These are phyloP conservation scores for Halictus ligatus DNA, from an alignment of 2,888 invertebrate genomes.

Conservation along the genomic window DNA sequence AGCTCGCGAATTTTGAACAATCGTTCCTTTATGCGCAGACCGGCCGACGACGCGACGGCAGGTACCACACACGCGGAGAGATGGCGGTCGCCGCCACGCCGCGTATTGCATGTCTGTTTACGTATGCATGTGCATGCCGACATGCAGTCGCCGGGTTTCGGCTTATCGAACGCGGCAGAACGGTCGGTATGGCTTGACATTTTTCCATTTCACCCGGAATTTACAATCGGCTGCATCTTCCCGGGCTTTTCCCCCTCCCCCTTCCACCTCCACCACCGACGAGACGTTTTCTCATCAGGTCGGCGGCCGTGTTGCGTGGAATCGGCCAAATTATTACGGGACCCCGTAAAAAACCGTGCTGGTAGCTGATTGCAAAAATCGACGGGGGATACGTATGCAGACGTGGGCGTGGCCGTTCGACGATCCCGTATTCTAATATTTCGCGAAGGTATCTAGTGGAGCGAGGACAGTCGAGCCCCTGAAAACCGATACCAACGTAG, in stretches of 20 bases:
- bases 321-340: slow-evolving; percentile 30
- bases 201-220: slow-evolving; percentile 70
- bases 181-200: slow-evolving; percentile 60
- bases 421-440: neutral
- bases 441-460: neutral
- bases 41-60: neutral
- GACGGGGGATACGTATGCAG: neutral
- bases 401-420: neutral
- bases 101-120: slow-evolving; percentile 62
- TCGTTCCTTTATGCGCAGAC: slow-evolving; percentile 42
- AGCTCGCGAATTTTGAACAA: slow-evolving; percentile 53
- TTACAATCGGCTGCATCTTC: slow-evolving; percentile 61
- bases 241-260: slow-evolving; percentile 5
- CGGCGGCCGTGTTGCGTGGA: slow-evolving; percentile 18
- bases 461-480: neutral
- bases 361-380: neutral
- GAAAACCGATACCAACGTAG: neutral
- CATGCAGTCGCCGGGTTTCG: slow-evolving; percentile 66
- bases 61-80: neutral
- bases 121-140: slow-evolving; percentile 69
- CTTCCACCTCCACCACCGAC: neutral
- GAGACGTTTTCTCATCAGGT: slow-evolving; percentile 55
- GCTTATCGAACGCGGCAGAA: slow-evolving; percentile 66
- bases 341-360: neutral
- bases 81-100: neutral